A percentile compares a stretch with the other conserved stretches of the same genome.
Conservation (phyloP, 2,113 vertebrate species). For the Puntigrus tetrazona region DNA sequence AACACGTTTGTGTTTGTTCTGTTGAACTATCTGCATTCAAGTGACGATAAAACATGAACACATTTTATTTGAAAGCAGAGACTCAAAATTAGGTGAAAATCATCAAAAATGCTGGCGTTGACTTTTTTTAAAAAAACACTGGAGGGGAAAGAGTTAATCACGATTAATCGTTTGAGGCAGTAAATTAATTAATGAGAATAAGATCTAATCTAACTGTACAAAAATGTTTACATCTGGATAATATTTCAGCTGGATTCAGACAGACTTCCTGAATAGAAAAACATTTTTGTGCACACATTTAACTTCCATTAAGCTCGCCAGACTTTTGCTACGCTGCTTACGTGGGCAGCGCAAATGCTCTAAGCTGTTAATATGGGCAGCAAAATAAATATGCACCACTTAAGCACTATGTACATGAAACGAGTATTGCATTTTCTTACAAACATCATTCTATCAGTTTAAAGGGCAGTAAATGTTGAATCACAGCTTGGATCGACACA, state of each 20-base stretch:
- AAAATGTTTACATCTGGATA: not conserved
- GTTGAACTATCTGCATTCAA: too few relatives aligned
- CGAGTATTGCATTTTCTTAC: conserved; percentile 14
- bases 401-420: not conserved
- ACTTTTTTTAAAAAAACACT: too few relatives aligned
- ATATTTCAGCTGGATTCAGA: not conserved
- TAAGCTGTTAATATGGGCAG: not conserved
- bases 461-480: conserved; percentile 28
- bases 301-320: not conserved
- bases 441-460: conserved; percentile 12
- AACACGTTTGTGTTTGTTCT: too few relatives aligned
- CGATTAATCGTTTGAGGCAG: too few relatives aligned
- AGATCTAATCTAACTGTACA: not conserved
- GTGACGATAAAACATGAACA: too few relatives aligned
- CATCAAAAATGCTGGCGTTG: too few relatives aligned
- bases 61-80: too few relatives aligned
- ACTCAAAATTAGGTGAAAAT: too few relatives aligned
- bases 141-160: too few relatives aligned
- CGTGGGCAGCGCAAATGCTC: not conserved
- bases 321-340: not conserved
- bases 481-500: conserved; percentile 22
- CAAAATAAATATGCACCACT: conserved; percentile 6
- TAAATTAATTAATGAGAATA: not conserved
- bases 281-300: too few relatives aligned
- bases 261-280: not conserved